Evolutionary conservation across 2,113 vertebrate species (phyloP).

Genomic region (Pygoscelis antarcticus): DNA sequence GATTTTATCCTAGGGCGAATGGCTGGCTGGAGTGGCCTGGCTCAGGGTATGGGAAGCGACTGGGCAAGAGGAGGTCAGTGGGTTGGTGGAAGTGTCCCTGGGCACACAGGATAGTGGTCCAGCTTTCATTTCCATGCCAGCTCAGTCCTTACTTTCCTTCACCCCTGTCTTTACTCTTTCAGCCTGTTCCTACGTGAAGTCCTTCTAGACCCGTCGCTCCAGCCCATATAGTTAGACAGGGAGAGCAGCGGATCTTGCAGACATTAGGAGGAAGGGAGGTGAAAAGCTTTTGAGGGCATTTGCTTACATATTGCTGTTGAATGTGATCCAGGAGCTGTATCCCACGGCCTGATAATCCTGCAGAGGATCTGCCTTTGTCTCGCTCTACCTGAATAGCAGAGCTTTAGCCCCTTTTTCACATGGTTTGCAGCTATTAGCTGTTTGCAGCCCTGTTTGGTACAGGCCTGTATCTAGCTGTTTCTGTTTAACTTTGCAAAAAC

Average conservation of each 20-base stretch:
- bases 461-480: not conserved
- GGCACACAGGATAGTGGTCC: not conserved
- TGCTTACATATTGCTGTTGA: not conserved
- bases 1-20: not conserved
- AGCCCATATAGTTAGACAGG: not conserved
- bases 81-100: not conserved
- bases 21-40: not conserved
- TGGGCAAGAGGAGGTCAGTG: not conserved
- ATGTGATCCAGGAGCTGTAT: not conserved
- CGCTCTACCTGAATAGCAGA: not conserved
- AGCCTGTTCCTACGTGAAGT: not conserved
- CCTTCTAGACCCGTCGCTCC: not conserved
- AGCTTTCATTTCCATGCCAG: not conserved
- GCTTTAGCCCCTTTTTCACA: not conserved
- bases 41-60: not conserved
- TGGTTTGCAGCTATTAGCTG: not conserved
- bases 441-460: constrained; percentile 7
- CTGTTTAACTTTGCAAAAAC: constrained; percentile 21
- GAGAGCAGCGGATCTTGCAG: not conserved
- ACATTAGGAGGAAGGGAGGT: not conserved
- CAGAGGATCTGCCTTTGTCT: not conserved
- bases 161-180: not conserved
- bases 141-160: not conserved
- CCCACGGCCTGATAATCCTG: not conserved
- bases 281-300: not conserved